These are phyloP conservation scores for Elmis aenea DNA, from an alignment of 2,888 invertebrate species.

Conservation along the genomic window DNA sequence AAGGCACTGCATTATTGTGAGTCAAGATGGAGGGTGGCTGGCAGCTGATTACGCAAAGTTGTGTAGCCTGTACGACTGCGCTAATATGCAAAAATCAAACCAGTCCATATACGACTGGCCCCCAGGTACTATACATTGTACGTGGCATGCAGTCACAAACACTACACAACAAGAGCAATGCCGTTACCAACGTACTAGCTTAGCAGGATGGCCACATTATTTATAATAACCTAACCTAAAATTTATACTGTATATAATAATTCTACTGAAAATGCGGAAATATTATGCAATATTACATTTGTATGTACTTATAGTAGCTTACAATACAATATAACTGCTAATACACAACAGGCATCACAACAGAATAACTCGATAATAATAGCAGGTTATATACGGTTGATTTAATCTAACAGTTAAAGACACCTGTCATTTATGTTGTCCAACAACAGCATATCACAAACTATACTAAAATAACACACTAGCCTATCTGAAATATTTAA, in stretches of 20 bases:
- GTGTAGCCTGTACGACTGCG: constrained; percentile 24
- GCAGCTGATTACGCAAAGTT: constrained; percentile 46
- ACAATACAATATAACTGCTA: constrained; percentile 26
- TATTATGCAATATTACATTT: constrained; percentile 24
- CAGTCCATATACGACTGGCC: background rate
- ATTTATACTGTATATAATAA: constrained; percentile 19
- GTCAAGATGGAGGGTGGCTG: constrained; percentile 39
- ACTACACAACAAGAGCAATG: constrained; percentile 17
- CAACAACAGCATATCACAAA: constrained; percentile 27
- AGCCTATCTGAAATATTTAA: constrained; percentile 18
- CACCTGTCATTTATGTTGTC: constrained; percentile 11
- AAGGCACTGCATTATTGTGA: constrained; percentile 48
- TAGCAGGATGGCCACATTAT: constrained; percentile 20
- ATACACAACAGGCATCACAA: constrained; percentile 20
- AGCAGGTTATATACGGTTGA: constrained; percentile 16
- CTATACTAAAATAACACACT: constrained; percentile 24
- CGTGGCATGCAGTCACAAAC: constrained; percentile 5
- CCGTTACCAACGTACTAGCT: constrained; percentile 21
- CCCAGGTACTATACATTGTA: too few species aligned
- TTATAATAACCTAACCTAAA: constrained; percentile 20
- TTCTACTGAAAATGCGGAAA: constrained; percentile 25
- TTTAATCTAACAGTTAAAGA: constrained; percentile 12
- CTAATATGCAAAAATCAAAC: background rate
- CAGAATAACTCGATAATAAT: constrained; percentile 18
- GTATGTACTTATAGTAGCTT: constrained; percentile 22